These are phyloP conservation scores for Sipha flava DNA, from an alignment of 1,140 invertebrate species.

Conservation along the genomic window DNA sequence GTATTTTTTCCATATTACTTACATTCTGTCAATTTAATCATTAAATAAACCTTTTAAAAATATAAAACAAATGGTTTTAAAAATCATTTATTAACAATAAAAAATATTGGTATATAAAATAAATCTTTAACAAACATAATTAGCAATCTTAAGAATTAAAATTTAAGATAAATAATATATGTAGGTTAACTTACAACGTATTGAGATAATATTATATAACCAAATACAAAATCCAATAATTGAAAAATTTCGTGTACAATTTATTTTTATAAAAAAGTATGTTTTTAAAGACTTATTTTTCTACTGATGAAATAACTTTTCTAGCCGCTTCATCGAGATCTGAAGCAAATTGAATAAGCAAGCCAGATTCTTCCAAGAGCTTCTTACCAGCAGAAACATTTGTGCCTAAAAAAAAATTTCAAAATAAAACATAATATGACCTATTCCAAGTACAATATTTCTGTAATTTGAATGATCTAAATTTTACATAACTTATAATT, in stretches of 20 bases:
- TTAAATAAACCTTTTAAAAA: too few relatives aligned
- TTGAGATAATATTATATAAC: not conserved
- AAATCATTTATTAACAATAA: not conserved
- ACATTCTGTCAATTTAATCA: too few relatives aligned
- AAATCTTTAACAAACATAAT: not conserved
- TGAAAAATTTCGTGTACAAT: too few relatives aligned
- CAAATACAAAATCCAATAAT: not conserved
- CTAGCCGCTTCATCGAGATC: conserved; percentile 87
- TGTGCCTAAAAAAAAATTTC: conserved; percentile 49
- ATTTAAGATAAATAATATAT: too few relatives aligned
- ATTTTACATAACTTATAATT: too few relatives aligned
- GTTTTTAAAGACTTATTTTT: not conserved
- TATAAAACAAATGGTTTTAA: not conserved
- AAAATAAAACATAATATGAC: too few relatives aligned
- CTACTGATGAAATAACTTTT: conserved; percentile 58
- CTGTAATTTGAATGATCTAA: too few relatives aligned
- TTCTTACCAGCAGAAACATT: conserved; percentile 59
- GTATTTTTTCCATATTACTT: too few relatives aligned
- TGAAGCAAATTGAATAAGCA: conserved; percentile 70
- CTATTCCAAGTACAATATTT: too few relatives aligned
- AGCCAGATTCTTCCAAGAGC: conserved; percentile 70
- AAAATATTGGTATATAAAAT: not conserved
- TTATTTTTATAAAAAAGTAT: too few relatives aligned
- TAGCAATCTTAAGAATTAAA: too few relatives aligned
- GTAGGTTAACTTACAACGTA: too few relatives aligned